Conservation (phyloP, 2,888 invertebrate species). For the Drosophila anceps region DNA sequence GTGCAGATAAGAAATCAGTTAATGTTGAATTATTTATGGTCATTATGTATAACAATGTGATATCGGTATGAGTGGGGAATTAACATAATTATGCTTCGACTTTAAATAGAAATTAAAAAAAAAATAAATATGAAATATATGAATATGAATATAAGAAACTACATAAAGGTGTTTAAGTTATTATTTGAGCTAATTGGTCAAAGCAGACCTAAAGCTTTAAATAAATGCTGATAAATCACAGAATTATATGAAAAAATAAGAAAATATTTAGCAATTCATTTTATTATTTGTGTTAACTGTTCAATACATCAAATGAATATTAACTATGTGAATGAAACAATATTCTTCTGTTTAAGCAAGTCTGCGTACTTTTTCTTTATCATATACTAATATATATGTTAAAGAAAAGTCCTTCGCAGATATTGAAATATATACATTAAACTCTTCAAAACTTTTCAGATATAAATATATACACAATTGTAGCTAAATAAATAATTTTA, state of each 20-base stretch:
- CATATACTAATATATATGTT: too few species aligned
- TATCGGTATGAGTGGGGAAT: neutral
- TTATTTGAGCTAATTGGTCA: neutral
- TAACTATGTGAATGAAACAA: too few species aligned
- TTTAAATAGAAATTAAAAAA: too few species aligned
- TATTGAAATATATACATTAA: too few species aligned
- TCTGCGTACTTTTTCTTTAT: too few species aligned
- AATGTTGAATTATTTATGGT: constrained; percentile 29
- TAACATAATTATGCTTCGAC: neutral
- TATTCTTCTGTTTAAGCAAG: too few species aligned
- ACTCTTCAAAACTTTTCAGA: too few species aligned
- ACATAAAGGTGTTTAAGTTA: neutral
- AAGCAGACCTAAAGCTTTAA: neutral
- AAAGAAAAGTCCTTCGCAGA: too few species aligned
- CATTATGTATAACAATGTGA: constrained; percentile 4
- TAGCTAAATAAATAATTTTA: too few species aligned
- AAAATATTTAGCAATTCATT: neutral
- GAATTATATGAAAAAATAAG: neutral
- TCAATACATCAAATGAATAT: neutral
- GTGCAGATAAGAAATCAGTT: constrained; percentile 20
- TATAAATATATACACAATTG: too few species aligned
- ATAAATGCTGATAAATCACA: neutral
- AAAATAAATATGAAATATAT: neutral
- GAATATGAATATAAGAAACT: neutral
- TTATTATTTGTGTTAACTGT: neutral